Base-by-base conservation (phyloP, 1,140 invertebrate genomes). In the Liolophura sinensis region DNA sequence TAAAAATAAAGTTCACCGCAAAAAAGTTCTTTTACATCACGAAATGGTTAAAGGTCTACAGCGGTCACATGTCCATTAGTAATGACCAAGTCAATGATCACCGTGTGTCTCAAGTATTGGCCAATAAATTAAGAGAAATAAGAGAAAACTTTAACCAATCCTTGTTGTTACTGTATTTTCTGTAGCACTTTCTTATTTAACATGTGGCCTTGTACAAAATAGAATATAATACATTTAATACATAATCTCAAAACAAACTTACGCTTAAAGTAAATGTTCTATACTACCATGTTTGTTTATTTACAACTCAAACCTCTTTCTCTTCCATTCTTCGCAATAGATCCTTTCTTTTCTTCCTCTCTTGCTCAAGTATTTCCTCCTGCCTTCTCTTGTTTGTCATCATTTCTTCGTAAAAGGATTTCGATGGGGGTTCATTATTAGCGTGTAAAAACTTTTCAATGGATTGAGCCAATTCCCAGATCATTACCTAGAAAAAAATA, bases 391-490 rank as follows among this genome's bases (percentile, higher is more conserved):
- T 87, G 63, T 89, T 88, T 16, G 85, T 86, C 6, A 92, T 79
- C 92, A 94, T 94, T 82, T 94, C 90, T 68, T 94, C 92, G 79
- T 93, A 93, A 82, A 93, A 93, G 51, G 92, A 93, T 63, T 89
- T 87, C 67, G 87, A 88, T 1, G 88, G 88, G 22, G 92, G 91
- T 77, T 90, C 90, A 76, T 93, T 93, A 76, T 92, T 86, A 22
- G 87, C 75, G 70, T 90, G 87, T 3, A 94, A 84, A 80, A 90
- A 93, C 83, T 89, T 85, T 80, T 88, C 79, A 18, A 92, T 88
- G 74, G 89, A 84, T 73, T 91, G 88, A 18, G 89, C 87, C 20
- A 94, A 77, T 67, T 93, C 89, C 78, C 89, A 91, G 55, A 94
- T 89, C 89, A 93, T 91, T 31, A 80, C 84, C 82, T 85, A 40